Evolutionary conservation across 2,888 invertebrate species (phyloP).

Genomic region (Lepidocyrtinus sp.): DNA sequence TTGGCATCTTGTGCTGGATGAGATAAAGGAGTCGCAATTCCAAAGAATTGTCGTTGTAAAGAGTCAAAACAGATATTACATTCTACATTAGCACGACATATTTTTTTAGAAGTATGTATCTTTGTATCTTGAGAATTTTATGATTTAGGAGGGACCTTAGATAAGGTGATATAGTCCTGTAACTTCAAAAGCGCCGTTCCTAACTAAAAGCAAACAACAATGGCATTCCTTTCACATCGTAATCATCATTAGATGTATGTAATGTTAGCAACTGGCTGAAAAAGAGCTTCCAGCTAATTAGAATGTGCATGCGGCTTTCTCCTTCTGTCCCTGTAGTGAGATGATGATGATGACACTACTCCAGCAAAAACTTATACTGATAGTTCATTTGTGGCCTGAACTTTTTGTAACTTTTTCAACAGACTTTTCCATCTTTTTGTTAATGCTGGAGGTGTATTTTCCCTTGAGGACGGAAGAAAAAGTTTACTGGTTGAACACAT

Average conservation of each 20-base stretch:
- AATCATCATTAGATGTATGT: constrained; percentile 25
- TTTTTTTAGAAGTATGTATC: not conserved
- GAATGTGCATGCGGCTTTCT: constrained; percentile 29
- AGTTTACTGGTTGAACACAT: constrained; percentile 37
- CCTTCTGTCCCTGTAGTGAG: not conserved
- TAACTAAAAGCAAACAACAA: constrained; percentile 30
- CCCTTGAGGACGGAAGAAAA: constrained; percentile 30
- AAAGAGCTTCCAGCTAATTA: constrained; percentile 52
- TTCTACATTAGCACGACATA: not conserved
- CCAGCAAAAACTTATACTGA: constrained; percentile 25
- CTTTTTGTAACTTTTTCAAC: constrained; percentile 39
- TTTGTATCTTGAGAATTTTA: constrained; percentile 14
- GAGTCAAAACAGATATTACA: too few species aligned
- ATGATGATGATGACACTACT: constrained; percentile 33
- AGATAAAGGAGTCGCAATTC: too few species aligned
- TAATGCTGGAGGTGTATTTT: constrained; percentile 10
- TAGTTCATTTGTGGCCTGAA: constrained; percentile 43
- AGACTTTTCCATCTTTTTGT: constrained; percentile 8
- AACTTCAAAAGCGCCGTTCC: not conserved
- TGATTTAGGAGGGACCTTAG: not conserved
- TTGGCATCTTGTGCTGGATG: too few species aligned
- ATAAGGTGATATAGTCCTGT: not conserved
- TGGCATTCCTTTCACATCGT: constrained; percentile 19
- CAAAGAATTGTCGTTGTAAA: too few species aligned
- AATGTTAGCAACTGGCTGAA: constrained; percentile 11